Conservation (phyloP, 2,888 invertebrate genomes). For the Lasioglossum oenotherae region DNA sequence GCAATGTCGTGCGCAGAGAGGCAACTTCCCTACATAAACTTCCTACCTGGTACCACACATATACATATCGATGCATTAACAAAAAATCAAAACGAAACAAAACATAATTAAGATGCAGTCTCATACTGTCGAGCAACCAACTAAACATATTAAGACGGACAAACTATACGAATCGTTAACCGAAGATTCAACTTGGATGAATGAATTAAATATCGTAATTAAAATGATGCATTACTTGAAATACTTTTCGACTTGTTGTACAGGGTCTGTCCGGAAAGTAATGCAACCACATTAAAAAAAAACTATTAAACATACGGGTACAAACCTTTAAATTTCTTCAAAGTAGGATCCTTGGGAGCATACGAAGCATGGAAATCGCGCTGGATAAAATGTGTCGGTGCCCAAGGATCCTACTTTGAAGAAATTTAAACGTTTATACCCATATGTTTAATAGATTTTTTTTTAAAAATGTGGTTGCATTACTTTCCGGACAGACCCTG, state of each 20-base stretch:
- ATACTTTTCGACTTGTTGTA: background rate
- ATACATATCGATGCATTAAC: conserved; percentile 84
- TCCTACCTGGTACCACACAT: conserved; percentile 84
- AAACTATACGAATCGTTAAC: background rate
- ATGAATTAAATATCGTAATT: background rate
- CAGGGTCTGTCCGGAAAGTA: too few species aligned
- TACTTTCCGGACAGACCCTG: too few species aligned
- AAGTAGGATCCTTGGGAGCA: too few species aligned
- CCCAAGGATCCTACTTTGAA: too few species aligned
- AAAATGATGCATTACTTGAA: background rate
- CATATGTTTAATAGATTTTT: too few species aligned
- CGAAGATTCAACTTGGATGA: background rate
- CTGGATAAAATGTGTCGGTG: too few species aligned
- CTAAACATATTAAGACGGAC: background rate
- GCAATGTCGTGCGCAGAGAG: conserved; percentile 83
- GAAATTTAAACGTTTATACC: too few species aligned
- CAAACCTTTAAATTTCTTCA: too few species aligned
- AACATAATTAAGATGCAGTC: conserved; percentile 56
- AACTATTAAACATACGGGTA: too few species aligned
- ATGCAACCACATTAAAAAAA: too few species aligned
- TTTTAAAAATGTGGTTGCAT: too few species aligned
- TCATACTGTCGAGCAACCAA: conserved; percentile 13
- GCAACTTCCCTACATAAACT: conserved; percentile 84
- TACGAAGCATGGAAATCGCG: too few species aligned
- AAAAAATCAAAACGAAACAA: conserved; percentile 75